Conservation (phyloP, 2,888 invertebrate genomes). For the Drosophila fulvimacula region DNA sequence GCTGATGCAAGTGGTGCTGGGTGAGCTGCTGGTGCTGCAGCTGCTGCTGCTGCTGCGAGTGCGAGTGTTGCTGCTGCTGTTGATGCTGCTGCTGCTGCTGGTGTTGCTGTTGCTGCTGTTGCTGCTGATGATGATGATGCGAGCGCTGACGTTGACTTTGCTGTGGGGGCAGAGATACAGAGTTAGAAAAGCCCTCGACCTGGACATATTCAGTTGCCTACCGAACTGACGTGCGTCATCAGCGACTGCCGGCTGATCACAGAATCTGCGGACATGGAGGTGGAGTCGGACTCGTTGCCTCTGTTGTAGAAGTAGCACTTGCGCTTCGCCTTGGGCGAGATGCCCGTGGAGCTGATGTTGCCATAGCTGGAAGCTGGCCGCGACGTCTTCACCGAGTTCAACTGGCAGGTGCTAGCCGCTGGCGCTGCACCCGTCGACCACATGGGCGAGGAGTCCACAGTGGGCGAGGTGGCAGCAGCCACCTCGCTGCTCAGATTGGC, state of each 20-base stretch:
- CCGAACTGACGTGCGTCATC: slow-evolving; percentile 85
- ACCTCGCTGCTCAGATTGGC: slow-evolving; percentile 44
- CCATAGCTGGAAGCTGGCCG: slow-evolving; percentile 82
- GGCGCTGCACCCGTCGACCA: slow-evolving; percentile 60
- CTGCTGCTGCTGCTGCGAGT: slow-evolving; percentile 51
- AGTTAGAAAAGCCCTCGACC: not conserved
- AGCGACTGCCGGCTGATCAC: slow-evolving; percentile 87
- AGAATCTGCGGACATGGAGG: slow-evolving; percentile 89
- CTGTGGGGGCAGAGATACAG: slow-evolving; percentile 25
- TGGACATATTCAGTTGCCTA: slow-evolving; percentile 49
- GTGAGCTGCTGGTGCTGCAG: slow-evolving; percentile 41
- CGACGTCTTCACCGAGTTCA: slow-evolving; percentile 84
- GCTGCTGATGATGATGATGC: slow-evolving; percentile 31
- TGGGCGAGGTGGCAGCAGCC: slow-evolving; percentile 45
- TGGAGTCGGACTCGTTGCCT: slow-evolving; percentile 86
- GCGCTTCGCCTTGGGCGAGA: slow-evolving; percentile 83
- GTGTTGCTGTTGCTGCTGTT: slow-evolving; percentile 23
- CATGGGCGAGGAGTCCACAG: slow-evolving; percentile 69
- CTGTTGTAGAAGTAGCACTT: slow-evolving; percentile 80
- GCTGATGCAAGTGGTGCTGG: slow-evolving; percentile 51
- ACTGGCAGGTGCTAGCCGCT: slow-evolving; percentile 84
- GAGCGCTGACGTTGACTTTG: slow-evolving; percentile 67
- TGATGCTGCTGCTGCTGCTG: slow-evolving; percentile 24
- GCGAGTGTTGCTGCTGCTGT: slow-evolving; percentile 47
- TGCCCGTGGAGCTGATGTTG: slow-evolving; percentile 81